phyloP scores from a whole-genome alignment of 2,888 invertebrate species.

The Steinernema hermaphroditum region DNA sequence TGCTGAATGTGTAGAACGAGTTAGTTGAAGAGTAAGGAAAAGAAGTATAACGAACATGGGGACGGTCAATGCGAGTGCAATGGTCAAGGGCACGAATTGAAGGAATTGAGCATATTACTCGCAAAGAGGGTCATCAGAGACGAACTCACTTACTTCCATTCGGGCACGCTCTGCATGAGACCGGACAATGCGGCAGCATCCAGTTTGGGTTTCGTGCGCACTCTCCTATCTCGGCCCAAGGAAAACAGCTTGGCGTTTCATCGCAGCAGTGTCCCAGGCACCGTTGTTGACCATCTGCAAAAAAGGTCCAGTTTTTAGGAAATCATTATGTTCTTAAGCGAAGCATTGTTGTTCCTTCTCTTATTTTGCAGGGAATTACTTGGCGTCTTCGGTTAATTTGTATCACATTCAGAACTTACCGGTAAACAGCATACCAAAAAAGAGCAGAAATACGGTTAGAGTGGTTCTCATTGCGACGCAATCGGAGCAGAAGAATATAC shows the following conservation, averaged over 20 bases:
- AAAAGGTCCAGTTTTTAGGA: too few species aligned
- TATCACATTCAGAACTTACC: not conserved
- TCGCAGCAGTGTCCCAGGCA: conserved; percentile 41
- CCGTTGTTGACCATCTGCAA: not conserved
- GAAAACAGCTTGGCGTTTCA: conserved; percentile 46
- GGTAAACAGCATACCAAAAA: not conserved
- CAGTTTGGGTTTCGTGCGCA: conserved; percentile 57
- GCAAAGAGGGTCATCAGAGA: not conserved
- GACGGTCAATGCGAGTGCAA: not conserved
- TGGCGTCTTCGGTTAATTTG: too few species aligned
- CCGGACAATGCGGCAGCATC: conserved; percentile 56
- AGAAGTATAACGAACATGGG: not conserved
- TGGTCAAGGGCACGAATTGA: conserved; percentile 13
- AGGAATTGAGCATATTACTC: not conserved
- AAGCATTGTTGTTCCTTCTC: too few species aligned
- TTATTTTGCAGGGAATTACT: too few species aligned
- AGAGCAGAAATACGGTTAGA: not conserved
- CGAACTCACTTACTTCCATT: conserved; percentile 14
- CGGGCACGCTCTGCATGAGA: conserved; percentile 43
- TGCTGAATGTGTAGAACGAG: not conserved
- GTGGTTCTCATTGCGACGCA: not conserved
- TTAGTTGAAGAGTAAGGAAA: not conserved
- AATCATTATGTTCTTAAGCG: too few species aligned
- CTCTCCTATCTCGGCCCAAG: conserved; percentile 54
- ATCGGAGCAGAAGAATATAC: not conserved